Conservation (phyloP, 2,888 invertebrate species). For the Labia minor region DNA sequence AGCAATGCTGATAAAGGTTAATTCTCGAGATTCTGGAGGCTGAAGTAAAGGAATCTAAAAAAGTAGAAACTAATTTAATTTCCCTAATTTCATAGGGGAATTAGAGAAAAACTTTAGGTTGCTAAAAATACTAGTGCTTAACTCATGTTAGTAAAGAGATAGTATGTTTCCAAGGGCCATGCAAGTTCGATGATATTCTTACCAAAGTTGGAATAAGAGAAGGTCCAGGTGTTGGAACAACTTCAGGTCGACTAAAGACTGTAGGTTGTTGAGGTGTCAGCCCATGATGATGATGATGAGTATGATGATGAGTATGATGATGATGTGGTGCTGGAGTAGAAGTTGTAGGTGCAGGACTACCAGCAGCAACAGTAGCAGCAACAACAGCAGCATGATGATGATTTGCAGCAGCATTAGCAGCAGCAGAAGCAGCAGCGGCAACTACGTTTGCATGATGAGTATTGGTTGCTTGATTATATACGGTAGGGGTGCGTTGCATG, state of each 20-base stretch:
- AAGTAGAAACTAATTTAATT: neutral
- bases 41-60: conserved; percentile 3
- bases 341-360: neutral
- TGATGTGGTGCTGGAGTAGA: neutral
- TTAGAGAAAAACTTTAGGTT: no score
- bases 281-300: conserved; percentile 28
- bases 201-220: conserved; percentile 18
- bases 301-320: conserved; percentile 23
- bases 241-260: conserved; percentile 39
- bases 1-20: neutral
- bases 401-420: neutral
- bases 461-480: neutral
- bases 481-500: neutral
- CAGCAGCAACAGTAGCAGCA: neutral
- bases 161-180: no score
- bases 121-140: no score
- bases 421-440: neutral
- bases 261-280: conserved; percentile 38
- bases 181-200: no score
- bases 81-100: no score
- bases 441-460: neutral
- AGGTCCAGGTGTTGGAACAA: conserved; percentile 26
- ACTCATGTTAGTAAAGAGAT: no score
- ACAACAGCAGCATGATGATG: neutral
- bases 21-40: conserved; percentile 1